Percentiles rank a stretch among this genome's conserved stretches.
Conservation (phyloP, 2,113 vertebrate species). For the Silurus glanis region DNA sequence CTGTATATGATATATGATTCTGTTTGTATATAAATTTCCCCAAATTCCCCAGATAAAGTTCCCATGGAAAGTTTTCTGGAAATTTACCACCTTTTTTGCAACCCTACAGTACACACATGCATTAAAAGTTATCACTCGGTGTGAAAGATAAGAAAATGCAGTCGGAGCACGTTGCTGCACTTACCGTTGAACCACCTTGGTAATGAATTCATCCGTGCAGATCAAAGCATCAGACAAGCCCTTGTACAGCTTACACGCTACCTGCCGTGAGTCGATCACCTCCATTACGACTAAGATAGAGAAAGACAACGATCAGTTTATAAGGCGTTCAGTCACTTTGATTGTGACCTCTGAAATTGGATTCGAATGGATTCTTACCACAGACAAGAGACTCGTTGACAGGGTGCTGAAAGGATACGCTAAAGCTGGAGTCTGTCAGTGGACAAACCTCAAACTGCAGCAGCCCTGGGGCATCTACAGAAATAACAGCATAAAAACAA, state of each 20-base stretch:
- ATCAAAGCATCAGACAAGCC: conserved; percentile 95
- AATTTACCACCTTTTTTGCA: no score
- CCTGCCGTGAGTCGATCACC: conserved; percentile 91
- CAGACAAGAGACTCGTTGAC: conserved; percentile 97
- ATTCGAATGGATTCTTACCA: conserved; percentile 76
- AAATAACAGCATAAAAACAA: neutral
- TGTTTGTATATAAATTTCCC: no score
- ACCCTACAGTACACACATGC: no score
- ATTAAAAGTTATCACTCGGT: neutral
- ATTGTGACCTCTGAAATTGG: neutral
- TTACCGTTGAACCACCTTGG: conserved; percentile 97
- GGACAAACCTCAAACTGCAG: conserved; percentile 98
- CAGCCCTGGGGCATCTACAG: conserved; percentile 85
- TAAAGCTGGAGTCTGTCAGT: conserved; percentile 92
- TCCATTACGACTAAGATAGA: conserved; percentile 90
- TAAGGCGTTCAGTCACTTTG: neutral
- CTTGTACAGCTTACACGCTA: conserved; percentile 95
- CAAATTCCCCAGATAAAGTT: no score
- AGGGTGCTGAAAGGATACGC: conserved; percentile 96
- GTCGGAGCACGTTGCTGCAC: neutral
- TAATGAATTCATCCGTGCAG: conserved; percentile 98
- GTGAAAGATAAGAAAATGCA: neutral
- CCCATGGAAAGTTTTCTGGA: no score
- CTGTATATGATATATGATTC: no score
- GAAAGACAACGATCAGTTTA: neutral